Evolutionary conservation across 2,797 vertebrate genomes (phyloP).

Genomic region (Catamblyrhynchus diadema): DNA sequence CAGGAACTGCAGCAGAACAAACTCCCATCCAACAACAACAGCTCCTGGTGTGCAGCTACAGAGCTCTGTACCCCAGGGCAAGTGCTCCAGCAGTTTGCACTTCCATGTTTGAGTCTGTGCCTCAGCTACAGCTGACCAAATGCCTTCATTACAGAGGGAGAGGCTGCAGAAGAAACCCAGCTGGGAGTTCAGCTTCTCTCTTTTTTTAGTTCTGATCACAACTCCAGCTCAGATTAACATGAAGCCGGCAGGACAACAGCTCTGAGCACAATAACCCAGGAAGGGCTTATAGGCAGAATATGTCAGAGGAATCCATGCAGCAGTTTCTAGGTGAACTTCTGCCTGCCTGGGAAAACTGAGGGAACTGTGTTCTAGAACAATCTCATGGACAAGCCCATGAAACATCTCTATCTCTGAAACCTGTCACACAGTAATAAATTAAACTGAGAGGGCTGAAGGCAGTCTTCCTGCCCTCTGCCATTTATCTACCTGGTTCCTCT

Average conservation of each 20-base stretch:
- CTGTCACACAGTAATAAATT: not conserved
- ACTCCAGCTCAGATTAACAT: not conserved
- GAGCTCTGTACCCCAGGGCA: not conserved
- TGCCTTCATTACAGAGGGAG: not conserved
- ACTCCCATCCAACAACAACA: slow-evolving; percentile 1
- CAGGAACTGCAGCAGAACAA: not conserved
- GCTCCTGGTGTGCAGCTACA: not conserved
- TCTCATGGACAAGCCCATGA: not conserved
- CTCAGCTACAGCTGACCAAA: not conserved
- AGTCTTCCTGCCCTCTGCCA: not conserved
- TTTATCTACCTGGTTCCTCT: not conserved
- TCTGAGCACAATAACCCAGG: not conserved
- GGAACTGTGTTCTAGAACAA: not conserved
- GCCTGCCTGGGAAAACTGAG: not conserved
- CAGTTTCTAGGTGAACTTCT: not conserved
- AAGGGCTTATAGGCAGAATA: not conserved
- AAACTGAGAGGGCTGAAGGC: not conserved
- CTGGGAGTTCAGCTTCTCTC: not conserved
- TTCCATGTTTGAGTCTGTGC: not conserved
- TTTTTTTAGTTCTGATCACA: not conserved
- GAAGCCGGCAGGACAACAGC: not conserved
- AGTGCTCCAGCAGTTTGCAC: not conserved
- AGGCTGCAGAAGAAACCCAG: not conserved
- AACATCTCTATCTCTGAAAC: not conserved
- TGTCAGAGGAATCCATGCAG: not conserved